These are phyloP conservation scores for Microctonus aethiopoides DNA, from an alignment of 2,888 invertebrate genomes.

Conservation along the genomic window DNA sequence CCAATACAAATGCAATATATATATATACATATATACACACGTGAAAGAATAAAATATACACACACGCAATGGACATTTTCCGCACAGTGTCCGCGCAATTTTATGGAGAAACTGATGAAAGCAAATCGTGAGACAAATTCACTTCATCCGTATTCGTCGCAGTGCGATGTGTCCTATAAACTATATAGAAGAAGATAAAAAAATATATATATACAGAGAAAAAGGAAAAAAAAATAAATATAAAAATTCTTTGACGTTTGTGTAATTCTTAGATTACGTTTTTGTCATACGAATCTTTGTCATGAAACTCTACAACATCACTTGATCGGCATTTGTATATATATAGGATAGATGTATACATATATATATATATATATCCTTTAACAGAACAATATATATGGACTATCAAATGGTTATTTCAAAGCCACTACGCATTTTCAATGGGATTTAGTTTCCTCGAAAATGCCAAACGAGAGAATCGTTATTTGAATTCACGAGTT, in stretches of 20 bases:
- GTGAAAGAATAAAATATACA: neutral
- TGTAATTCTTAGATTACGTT: neutral
- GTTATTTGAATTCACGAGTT: conserved; percentile 22
- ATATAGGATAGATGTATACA: neutral
- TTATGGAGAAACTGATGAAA: conserved; percentile 50
- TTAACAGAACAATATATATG: neutral
- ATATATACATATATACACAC: neutral
- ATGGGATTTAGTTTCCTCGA: conserved; percentile 4
- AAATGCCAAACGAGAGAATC: conserved; percentile 4
- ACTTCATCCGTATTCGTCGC: conserved; percentile 30
- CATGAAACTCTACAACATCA: conserved; percentile 28
- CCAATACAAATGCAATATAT: neutral
- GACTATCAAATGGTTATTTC: neutral
- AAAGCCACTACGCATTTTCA: conserved; percentile 12
- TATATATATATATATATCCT: neutral
- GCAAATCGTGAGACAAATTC: conserved; percentile 61
- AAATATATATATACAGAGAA: neutral
- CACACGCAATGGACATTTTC: conserved; percentile 32
- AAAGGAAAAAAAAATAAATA: neutral
- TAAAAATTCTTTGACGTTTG: conserved; percentile 50
- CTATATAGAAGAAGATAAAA: conserved; percentile 5
- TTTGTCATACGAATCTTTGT: conserved; percentile 18
- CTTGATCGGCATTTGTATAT: conserved; percentile 1
- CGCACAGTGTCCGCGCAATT: conserved; percentile 40
- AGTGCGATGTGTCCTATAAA: neutral